phyloP scores from a whole-genome alignment of 2,888 invertebrate genomes.

The Rutpela maculata region DNA sequence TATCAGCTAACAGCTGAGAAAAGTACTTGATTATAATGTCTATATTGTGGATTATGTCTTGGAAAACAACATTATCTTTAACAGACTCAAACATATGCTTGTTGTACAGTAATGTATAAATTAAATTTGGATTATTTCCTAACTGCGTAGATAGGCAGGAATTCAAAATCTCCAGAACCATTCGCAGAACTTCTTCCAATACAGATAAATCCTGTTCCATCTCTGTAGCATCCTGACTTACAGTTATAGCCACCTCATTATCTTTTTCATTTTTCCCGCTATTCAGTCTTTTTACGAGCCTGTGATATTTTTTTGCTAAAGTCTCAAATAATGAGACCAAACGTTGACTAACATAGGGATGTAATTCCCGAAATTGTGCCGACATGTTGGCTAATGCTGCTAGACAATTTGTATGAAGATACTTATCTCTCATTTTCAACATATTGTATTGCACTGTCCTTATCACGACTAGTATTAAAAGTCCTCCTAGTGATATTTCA shows the following conservation, averaged over 20 bases:
- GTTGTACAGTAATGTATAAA: slow-evolving; percentile 97
- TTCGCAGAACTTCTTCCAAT: slow-evolving; percentile 95
- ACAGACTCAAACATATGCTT: slow-evolving; percentile 91
- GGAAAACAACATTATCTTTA: slow-evolving; percentile 91
- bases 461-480: slow-evolving; percentile 95
- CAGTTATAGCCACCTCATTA: slow-evolving; percentile 59
- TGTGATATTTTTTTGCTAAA: slow-evolving; percentile 89
- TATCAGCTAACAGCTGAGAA: slow-evolving; percentile 79
- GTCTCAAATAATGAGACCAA: slow-evolving; percentile 94
- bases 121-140: slow-evolving; percentile 90
- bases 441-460: slow-evolving; percentile 98
- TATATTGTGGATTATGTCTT: slow-evolving; percentile 95
- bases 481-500: slow-evolving; percentile 95
- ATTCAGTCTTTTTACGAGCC: slow-evolving; percentile 74
- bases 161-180: slow-evolving; percentile 98
- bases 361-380: slow-evolving; percentile 91
- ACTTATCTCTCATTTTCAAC: slow-evolving; percentile 96
- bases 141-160: slow-evolving; percentile 94
- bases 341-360: slow-evolving; percentile 97
- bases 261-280: slow-evolving; percentile 55
- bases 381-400: slow-evolving; percentile 99
- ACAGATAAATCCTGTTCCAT: slow-evolving; percentile 82
- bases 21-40: slow-evolving; percentile 90
- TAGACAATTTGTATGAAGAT: slow-evolving; percentile 98
- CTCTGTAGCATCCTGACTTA: slow-evolving; percentile 64